Conservation (phyloP, 2,797 vertebrate species). For the Sardinella longiceps region DNA sequence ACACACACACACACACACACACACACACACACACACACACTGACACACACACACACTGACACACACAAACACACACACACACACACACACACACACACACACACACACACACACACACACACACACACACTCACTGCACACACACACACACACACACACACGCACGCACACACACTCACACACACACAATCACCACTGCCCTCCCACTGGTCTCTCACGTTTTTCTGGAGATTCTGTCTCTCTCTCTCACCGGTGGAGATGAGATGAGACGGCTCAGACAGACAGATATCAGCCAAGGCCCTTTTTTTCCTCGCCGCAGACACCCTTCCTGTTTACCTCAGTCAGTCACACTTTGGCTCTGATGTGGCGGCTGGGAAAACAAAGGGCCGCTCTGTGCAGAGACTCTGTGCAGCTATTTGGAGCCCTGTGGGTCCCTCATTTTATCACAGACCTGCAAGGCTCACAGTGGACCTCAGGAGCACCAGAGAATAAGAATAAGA, state of each 20-base stretch:
- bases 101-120: no score
- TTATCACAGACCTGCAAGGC: slow-evolving; percentile 21
- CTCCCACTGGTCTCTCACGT: neutral
- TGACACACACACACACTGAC: slow-evolving; percentile 36
- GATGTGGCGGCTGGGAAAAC: slow-evolving; percentile 16
- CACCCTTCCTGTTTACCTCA: slow-evolving; percentile 49
- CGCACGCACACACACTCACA: no score
- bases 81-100: no score
- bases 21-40: slow-evolving; percentile 32
- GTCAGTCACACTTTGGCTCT: slow-evolving; percentile 22
- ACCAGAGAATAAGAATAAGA: no score
- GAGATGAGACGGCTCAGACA: neutral
- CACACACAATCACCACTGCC: neutral
- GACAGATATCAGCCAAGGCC: slow-evolving; percentile 39
- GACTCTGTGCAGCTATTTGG: slow-evolving; percentile 15
- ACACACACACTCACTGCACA: neutral
- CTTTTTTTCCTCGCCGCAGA: slow-evolving; percentile 34
- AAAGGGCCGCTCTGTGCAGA: neutral
- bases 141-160: neutral
- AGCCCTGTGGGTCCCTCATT: slow-evolving; percentile 16
- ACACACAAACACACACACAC: no score
- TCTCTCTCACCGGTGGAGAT: neutral
- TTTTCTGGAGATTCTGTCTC: neutral
- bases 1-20: slow-evolving; percentile 33
- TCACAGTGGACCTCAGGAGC: neutral